A percentile compares a stretch with the other conserved stretches of the same genome.
Evolutionary conservation across 2,888 invertebrate species (phyloP).

Genomic region (Brachyopa scutellaris): DNA sequence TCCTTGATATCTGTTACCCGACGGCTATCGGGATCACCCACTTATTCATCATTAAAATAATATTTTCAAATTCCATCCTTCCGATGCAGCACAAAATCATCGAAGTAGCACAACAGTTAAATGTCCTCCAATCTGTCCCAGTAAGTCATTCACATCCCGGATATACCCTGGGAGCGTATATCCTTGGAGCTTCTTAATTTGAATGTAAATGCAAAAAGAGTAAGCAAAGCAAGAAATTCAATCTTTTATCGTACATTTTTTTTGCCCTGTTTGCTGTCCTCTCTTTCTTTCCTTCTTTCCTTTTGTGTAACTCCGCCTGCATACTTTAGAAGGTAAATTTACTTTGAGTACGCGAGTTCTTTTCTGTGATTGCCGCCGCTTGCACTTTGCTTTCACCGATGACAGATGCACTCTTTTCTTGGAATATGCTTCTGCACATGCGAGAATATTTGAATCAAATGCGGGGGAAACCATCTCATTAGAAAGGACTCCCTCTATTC

Average conservation of each 20-base stretch:
- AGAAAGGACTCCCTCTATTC: slow-evolving; percentile 24
- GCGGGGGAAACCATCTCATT: slow-evolving; percentile 61
- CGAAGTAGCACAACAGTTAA: slow-evolving; percentile 28
- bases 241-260: slow-evolving; percentile 16
- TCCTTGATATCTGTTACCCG: not conserved
- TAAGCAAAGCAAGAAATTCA: slow-evolving; percentile 32
- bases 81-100: not conserved
- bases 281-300: not conserved
- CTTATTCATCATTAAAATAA: slow-evolving; percentile 13
- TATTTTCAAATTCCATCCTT: not conserved
- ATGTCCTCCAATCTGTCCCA: slow-evolving; percentile 26
- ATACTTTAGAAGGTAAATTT: slow-evolving; percentile 60
- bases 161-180: not conserved
- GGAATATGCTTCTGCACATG: not conserved
- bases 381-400: slow-evolving; percentile 47
- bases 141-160: slow-evolving; percentile 28
- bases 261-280: slow-evolving; percentile 6
- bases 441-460: slow-evolving; percentile 13
- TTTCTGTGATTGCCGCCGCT: slow-evolving; percentile 16
- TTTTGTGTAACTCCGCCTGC: slow-evolving; percentile 32
- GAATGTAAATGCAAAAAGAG: slow-evolving; percentile 21
- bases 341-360: slow-evolving; percentile 50
- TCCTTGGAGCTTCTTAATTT: slow-evolving; percentile 48
- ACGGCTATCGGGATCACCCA: too few species aligned
- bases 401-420: slow-evolving; percentile 57